Evolutionary conservation across 2,888 invertebrate species (phyloP).

Genomic region (Sminthurides aquaticus): DNA sequence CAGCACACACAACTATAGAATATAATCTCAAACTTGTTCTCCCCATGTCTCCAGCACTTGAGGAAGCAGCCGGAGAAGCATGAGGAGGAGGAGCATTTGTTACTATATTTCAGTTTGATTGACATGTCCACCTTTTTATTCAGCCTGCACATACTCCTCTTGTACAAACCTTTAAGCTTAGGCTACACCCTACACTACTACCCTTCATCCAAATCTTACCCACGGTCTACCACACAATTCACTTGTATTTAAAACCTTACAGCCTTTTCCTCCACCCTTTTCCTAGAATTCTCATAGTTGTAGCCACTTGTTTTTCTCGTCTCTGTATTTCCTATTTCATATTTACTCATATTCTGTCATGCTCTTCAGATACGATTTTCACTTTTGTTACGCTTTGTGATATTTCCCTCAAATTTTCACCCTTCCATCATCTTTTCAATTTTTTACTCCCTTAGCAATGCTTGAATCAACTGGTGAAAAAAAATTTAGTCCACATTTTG

Average conservation of each 20-base stretch:
- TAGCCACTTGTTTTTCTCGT: not conserved
- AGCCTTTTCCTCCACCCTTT: too few species aligned
- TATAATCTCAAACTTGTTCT: not conserved
- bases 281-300: too few species aligned
- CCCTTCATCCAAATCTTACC: not conserved
- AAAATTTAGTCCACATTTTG: not conserved
- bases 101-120: conserved; percentile 18
- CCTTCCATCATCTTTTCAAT: not conserved
- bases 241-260: too few species aligned
- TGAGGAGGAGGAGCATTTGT: conserved; percentile 15
- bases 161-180: not conserved
- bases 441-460: not conserved
- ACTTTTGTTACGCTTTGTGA: too few species aligned
- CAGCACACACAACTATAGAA: not conserved
- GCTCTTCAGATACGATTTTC: too few species aligned
- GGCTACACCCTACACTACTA: not conserved
- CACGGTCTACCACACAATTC: too few species aligned
- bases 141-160: not conserved
- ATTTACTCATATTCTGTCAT: not conserved
- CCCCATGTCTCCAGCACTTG: too few species aligned
- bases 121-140: conserved; percentile 20
- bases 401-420: not conserved
- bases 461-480: not conserved
- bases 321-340: not conserved
- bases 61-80: too few species aligned